These are phyloP conservation scores for Phortica okadai DNA, from an alignment of 2,888 invertebrate species.

Conservation along the genomic window DNA sequence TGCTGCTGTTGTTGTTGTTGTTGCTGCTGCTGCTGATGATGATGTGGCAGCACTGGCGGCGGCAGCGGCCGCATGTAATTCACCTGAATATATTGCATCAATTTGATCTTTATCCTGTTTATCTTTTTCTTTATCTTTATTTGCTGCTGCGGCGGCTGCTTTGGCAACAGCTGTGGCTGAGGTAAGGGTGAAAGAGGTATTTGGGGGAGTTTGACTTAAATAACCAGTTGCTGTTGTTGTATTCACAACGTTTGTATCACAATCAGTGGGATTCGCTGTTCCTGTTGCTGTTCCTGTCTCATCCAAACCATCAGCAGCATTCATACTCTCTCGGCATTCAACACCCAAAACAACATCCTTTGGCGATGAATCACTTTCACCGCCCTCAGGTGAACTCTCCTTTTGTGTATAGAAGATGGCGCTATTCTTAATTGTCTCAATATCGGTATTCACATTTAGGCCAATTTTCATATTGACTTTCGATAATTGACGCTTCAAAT, in stretches of 20 bases:
- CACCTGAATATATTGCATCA: conserved; percentile 13
- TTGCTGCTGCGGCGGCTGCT: conserved; percentile 27
- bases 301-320: conserved; percentile 50
- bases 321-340: conserved; percentile 54
- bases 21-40: conserved; percentile 38
- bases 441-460: conserved; percentile 68
- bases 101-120: neutral
- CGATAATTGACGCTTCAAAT: conserved; percentile 88
- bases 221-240: neutral
- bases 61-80: conserved; percentile 21
- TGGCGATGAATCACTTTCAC: conserved; percentile 49
- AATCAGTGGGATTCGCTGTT: conserved; percentile 47
- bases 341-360: conserved; percentile 48
- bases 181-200: conserved; percentile 18
- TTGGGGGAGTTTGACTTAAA: conserved; percentile 18
- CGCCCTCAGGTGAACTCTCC: conserved; percentile 65
- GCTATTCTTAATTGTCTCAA: conserved; percentile 77
- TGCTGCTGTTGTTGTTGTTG: neutral
- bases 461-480: conserved; percentile 81
- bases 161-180: neutral
- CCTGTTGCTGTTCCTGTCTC: neutral
- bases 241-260: conserved; percentile 47
- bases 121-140: neutral
- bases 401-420: conserved; percentile 69
- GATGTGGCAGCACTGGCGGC: conserved; percentile 41